phyloP scores from a whole-genome alignment of 2,113 vertebrate genomes.

The Origma solitaria region DNA sequence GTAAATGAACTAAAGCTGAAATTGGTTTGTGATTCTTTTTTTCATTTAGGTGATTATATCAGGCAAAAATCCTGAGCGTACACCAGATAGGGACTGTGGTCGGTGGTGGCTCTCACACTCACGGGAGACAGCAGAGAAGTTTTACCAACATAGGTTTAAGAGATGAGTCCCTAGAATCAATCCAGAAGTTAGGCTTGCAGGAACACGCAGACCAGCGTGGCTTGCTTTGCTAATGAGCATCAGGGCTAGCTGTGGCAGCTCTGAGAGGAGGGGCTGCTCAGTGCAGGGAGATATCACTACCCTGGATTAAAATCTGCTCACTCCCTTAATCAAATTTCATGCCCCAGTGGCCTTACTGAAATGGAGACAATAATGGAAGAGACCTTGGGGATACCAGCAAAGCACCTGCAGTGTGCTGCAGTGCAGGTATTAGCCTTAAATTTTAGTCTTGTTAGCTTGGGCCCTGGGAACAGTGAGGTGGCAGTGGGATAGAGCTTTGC shows the following conservation, averaged over 20 bases:
- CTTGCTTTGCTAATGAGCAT: background rate
- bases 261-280: background rate
- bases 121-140: background rate
- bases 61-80: background rate
- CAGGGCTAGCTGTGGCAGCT: background rate
- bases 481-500: background rate
- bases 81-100: background rate
- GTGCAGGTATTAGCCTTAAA: background rate
- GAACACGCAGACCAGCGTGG: background rate
- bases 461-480: accelerated
- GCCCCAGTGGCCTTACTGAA: background rate
- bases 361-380: background rate
- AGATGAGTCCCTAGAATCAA: background rate
- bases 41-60: background rate
- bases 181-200: background rate
- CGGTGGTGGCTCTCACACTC: accelerated
- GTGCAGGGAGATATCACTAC: background rate
- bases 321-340: background rate
- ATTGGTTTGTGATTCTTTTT: background rate
- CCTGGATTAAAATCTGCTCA: background rate
- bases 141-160: background rate
- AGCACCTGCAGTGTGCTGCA: background rate
- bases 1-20: background rate
- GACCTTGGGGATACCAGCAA: background rate
- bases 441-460: background rate